Evolutionary conservation across 2,113 vertebrate species (phyloP).

Genomic region (Lampris incognitus): DNA sequence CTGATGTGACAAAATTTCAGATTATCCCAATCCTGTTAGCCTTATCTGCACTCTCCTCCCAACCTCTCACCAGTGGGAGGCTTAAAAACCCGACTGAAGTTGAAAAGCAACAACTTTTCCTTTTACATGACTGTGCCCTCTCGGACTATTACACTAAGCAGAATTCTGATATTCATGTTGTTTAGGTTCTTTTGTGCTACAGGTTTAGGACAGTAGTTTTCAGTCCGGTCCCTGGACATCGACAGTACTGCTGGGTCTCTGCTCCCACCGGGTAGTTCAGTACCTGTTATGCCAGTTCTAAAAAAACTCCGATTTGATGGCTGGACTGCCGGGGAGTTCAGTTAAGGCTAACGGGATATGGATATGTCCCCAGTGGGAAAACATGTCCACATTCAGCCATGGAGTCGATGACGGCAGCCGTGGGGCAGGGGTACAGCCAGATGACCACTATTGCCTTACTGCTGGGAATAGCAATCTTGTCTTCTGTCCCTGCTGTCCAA

Average conservation of each 20-base stretch:
- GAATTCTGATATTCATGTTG: conserved; percentile 19
- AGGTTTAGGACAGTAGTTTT: conserved; percentile 15
- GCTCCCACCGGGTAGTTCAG: too few species aligned
- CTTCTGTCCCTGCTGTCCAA: conserved; percentile 34
- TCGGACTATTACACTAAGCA: conserved; percentile 17
- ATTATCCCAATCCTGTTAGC: conserved; percentile 55
- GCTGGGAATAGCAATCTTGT: conserved; percentile 41
- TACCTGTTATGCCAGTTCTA: too few species aligned
- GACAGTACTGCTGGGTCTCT: too few species aligned
- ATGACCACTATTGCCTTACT: conserved; percentile 47
- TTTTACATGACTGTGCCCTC: not conserved
- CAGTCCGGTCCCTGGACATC: not conserved
- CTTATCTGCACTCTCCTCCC: conserved; percentile 7
- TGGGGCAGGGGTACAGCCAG: conserved; percentile 5
- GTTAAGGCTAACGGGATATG: too few species aligned
- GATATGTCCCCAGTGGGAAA: conserved; percentile 6
- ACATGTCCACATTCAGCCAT: conserved; percentile 36
- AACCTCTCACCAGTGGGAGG: conserved; percentile 31
- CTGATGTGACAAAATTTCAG: conserved; percentile 55
- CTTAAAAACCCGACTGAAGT: not conserved
- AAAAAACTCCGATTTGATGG: too few species aligned
- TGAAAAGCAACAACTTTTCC: conserved; percentile 42
- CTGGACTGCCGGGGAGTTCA: too few species aligned
- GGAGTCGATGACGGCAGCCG: conserved; percentile 45
- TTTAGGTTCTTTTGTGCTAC: conserved; percentile 12